phyloP scores from a whole-genome alignment of 2,797 vertebrate genomes.

The Thunnus albacares region DNA sequence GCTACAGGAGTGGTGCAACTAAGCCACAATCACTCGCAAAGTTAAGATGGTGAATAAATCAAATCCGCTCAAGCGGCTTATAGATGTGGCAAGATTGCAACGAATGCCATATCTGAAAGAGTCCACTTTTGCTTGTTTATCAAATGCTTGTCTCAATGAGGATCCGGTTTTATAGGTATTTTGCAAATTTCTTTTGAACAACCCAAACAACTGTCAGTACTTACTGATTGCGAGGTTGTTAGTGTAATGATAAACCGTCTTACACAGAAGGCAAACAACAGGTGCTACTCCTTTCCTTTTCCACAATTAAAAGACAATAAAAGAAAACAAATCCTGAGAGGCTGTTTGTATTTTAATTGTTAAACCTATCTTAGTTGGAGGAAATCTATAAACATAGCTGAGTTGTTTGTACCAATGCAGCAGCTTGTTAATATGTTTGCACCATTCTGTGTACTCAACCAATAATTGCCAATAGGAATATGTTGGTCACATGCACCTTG shows the following conservation, averaged over 20 bases:
- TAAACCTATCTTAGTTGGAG: slow-evolving; percentile 34
- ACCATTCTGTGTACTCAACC: slow-evolving; percentile 29
- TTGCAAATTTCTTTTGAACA: slow-evolving; percentile 40
- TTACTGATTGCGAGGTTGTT: slow-evolving; percentile 46
- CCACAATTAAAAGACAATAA: slow-evolving; percentile 22
- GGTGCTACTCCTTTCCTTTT: slow-evolving; percentile 36
- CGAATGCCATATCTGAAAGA: slow-evolving; percentile 52
- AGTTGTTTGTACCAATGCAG: slow-evolving; percentile 35
- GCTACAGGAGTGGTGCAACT: slow-evolving; percentile 69
- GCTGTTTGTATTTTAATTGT: slow-evolving; percentile 41
- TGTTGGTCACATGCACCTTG: slow-evolving; percentile 64
- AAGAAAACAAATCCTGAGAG: slow-evolving; percentile 23
- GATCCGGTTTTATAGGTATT: slow-evolving; percentile 43
- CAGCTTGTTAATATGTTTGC: slow-evolving; percentile 52
- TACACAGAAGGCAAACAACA: slow-evolving; percentile 51
- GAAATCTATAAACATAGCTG: slow-evolving; percentile 53
- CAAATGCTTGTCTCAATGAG: slow-evolving; percentile 40
- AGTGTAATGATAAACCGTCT: slow-evolving; percentile 37
- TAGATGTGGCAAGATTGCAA: slow-evolving; percentile 66
- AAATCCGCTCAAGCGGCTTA: slow-evolving; percentile 83
- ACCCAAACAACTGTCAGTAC: slow-evolving; percentile 43
- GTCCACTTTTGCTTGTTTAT: slow-evolving; percentile 59
- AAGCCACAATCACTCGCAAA: slow-evolving; percentile 77
- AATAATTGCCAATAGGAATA: slow-evolving; percentile 61
- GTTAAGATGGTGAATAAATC: slow-evolving; percentile 77